Percentiles rank a stretch among this genome's conserved stretches.
phyloP scores from a whole-genome alignment of 1,140 invertebrate genomes.

The Phthorimaea operculella region DNA sequence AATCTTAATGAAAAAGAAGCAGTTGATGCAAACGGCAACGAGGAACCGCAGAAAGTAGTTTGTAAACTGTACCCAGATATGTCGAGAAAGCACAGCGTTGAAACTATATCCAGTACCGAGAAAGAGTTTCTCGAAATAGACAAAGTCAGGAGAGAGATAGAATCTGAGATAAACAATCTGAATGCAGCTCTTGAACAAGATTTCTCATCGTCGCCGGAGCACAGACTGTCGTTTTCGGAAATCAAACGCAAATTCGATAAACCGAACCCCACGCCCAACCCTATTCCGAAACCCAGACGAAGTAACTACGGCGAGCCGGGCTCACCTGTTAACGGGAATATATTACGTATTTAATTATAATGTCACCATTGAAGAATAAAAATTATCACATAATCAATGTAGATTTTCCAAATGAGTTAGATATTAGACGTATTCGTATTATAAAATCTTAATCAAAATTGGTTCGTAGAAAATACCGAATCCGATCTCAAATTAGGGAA shows the following conservation, averaged over 20 bases:
- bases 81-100: conserved; percentile 46
- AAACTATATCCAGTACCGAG: conserved; percentile 56
- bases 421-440: neutral
- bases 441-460: neutral
- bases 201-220: conserved; percentile 23
- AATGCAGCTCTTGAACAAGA: conserved; percentile 56
- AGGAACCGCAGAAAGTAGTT: conserved; percentile 50
- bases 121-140: conserved; percentile 65
- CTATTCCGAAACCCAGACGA: conserved; percentile 64
- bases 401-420: neutral
- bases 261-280: conserved; percentile 47
- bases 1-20: conserved; percentile 45
- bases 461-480: neutral
- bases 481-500: neutral
- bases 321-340: conserved; percentile 22
- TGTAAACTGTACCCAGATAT: conserved; percentile 51
- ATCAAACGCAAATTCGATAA: conserved; percentile 58
- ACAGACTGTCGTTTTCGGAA: conserved; percentile 47
- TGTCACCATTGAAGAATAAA: neutral
- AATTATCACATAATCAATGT: neutral
- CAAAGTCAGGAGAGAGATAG: conserved; percentile 53
- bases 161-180: conserved; percentile 58
- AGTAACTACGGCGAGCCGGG: conserved; percentile 50
- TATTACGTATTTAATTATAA: neutral
- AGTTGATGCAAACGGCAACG: conserved; percentile 45